phyloP scores from a whole-genome alignment of 2,797 vertebrate genomes.

The Rhinatrema bivittatum region DNA sequence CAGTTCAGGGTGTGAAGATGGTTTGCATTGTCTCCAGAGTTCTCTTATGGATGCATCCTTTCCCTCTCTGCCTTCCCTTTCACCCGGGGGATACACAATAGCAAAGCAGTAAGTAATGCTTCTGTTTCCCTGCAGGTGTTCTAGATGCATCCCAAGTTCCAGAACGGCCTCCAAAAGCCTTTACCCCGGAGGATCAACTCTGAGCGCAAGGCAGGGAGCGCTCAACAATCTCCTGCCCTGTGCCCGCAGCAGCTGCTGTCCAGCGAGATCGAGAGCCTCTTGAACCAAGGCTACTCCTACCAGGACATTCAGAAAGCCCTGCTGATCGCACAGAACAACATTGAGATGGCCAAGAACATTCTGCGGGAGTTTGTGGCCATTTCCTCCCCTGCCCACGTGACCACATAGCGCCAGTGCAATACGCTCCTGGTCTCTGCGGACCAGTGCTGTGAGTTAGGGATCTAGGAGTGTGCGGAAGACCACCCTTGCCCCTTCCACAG shows the following conservation, averaged over 20 bases:
- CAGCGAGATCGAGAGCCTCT: constrained; percentile 86
- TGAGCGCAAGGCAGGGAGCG: constrained; percentile 66
- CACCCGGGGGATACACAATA: too few relatives aligned
- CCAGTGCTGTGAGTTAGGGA: too few relatives aligned
- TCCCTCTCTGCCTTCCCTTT: too few relatives aligned
- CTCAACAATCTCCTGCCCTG: constrained; percentile 49
- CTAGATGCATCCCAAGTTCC: constrained; percentile 75
- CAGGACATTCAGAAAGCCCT: constrained; percentile 98
- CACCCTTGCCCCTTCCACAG: constrained; percentile 39
- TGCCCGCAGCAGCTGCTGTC: constrained; percentile 51
- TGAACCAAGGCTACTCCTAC: constrained; percentile 95
- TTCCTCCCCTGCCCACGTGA: constrained; percentile 79
- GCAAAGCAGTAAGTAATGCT: too few relatives aligned
- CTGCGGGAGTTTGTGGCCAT: constrained; percentile 93
- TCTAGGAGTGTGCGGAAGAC: constrained; percentile 32
- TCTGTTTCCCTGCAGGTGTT: constrained; percentile 55
- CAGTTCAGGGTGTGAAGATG: too few relatives aligned
- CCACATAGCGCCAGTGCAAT: constrained; percentile 72
- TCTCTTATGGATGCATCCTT: too few relatives aligned
- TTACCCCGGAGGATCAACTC: constrained; percentile 90
- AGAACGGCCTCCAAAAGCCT: constrained; percentile 88
- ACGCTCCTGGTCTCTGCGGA: constrained; percentile 27
- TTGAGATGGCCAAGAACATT: constrained; percentile 98
- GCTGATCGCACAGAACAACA: constrained; percentile 96
- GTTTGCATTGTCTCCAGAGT: neutral